Evolutionary conservation across 1,140 invertebrate genomes (phyloP), one percentile per base, ranked within the genome.

Genomic region (Cryptotermes secundus): DNA sequence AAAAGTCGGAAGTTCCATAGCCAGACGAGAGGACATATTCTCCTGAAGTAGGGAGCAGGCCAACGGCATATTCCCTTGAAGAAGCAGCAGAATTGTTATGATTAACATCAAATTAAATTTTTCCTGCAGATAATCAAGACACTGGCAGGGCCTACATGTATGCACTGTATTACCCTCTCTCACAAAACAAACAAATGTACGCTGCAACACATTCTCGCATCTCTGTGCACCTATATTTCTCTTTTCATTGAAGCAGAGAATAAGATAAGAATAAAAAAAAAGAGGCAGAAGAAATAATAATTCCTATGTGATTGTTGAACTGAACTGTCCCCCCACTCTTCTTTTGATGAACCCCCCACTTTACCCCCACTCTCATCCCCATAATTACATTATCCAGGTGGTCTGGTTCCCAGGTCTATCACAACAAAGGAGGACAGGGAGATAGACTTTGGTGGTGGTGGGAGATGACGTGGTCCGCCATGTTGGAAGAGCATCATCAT

Each of bases 361-460:
- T 65, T 65, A 65, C 22, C 59, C 53, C 16, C 53, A 19, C 16
- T n/a, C 16, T 26, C 53, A 19, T 59, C 53, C n/a, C 59, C n/a
- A 65, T 65, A 65, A 65, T 65, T 65, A 65, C 59, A 65, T 65
- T 65, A 26, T 65, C 59, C 59, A 65, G 59, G 59, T 65, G 59
- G 59, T 65, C 59, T 65, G 59, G 59, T 65, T 65, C 59, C 59
- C 59, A 65, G 59, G 24, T 65, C 59, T 65, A 65, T 65, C 59
- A 65, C n/a, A 65, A 65, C 59, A 65, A 65, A 65, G n/a, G 59
- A 65, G 59, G 59, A 26, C 3, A 49, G 16, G 45, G 9, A 14
- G 38, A 42, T 42, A 42, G 4, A 42, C 38, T 42, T 42, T 4
- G 38, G 16, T 16, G 53, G 53, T 59, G 53, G 53, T 59, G 53